A percentile compares a stretch with the other conserved stretches of the same genome.
Conservation (phyloP, 1,140 invertebrate species). For the Orius insidiosus region DNA sequence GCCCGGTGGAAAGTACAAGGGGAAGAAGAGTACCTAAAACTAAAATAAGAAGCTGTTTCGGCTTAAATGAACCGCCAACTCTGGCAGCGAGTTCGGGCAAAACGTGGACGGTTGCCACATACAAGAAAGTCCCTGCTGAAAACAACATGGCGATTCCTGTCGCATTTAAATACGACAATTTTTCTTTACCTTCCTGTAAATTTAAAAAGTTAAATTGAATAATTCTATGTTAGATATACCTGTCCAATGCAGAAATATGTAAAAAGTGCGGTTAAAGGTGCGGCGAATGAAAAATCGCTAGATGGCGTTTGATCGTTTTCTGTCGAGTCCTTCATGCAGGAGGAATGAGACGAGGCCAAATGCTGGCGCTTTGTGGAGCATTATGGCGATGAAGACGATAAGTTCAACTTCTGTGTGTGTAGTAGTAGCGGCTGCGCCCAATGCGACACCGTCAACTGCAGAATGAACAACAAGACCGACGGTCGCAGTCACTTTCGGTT, state of each 20-base stretch:
- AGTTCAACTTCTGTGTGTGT: conserved; percentile 90
- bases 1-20: conserved; percentile 70
- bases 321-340: conserved; percentile 84
- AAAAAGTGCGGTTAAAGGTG: conserved; percentile 73
- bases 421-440: conserved; percentile 90
- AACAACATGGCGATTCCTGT: conserved; percentile 96
- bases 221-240: no score
- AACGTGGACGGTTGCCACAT: conserved; percentile 96
- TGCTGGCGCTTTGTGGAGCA: conserved; percentile 97
- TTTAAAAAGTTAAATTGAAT: no score
- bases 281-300: conserved; percentile 83
- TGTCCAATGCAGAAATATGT: conserved; percentile 89
- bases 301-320: conserved; percentile 72
- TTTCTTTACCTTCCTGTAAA: conserved; percentile 43
- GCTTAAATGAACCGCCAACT: conserved; percentile 32
- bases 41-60: conserved; percentile 63
- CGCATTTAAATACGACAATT: conserved; percentile 67
- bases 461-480: conserved; percentile 94
- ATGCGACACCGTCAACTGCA: conserved; percentile 89
- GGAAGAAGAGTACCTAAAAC: conserved; percentile 74
- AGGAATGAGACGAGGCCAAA: conserved; percentile 96
- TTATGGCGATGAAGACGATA: conserved; percentile 95
- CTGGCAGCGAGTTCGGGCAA: conserved; percentile 68
- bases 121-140: conserved; percentile 95
- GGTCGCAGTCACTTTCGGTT: conserved; percentile 77